Base-by-base conservation (phyloP, 2,888 invertebrate genomes). In the Apamea sordens region DNA sequence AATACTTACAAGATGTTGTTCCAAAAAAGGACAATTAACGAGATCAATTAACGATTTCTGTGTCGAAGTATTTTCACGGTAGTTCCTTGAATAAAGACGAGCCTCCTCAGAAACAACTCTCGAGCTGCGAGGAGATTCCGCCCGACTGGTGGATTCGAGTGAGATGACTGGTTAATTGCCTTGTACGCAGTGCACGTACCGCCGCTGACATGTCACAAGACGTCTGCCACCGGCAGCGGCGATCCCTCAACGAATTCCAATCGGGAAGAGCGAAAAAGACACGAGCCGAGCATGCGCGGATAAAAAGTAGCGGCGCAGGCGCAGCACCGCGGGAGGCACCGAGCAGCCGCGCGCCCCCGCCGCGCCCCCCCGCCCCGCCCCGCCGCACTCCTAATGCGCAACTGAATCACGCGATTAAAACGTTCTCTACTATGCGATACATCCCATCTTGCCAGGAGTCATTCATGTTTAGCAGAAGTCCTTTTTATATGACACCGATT, bases 151-250 rank as follows among this genome's bases (percentile, higher is more conserved):
- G 92, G 91, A 89, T 90, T 88, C 92, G 90, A 93, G 93, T 92
- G 93, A 92, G 94, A 93, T 93, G 95, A 94, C 93, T 95, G 93
- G 93, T 94, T 97, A 96, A 97, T 97, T 96, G 96, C 93, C 91
- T 93, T 92, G 95, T 95, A 96, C 94, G 95, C 96, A 94, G 92
- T 91, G 94, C 97, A 96, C 96, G 96, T 96, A 96, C 93, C 80
- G 91, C 88, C 92, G 90, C 90, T 94, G 96, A 96, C 96, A 96
- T 95, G 95, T 96, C 96, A 96, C 96, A 96, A 95, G 96, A 95
- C 95, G 95, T 96, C 95, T 95, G 96, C 97, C 96, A 97, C 96
- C 96, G 94, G 96, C 96, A 93, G 95, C 95, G 96, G 96, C 95
- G 94, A 95, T 95, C 95, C 94, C 95, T 94, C 95, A 94, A 95